Percentiles rank a stretch among this genome's conserved stretches.
These are phyloP conservation scores for Euura lappo DNA, from an alignment of 1,140 invertebrate species.

Conservation along the genomic window DNA sequence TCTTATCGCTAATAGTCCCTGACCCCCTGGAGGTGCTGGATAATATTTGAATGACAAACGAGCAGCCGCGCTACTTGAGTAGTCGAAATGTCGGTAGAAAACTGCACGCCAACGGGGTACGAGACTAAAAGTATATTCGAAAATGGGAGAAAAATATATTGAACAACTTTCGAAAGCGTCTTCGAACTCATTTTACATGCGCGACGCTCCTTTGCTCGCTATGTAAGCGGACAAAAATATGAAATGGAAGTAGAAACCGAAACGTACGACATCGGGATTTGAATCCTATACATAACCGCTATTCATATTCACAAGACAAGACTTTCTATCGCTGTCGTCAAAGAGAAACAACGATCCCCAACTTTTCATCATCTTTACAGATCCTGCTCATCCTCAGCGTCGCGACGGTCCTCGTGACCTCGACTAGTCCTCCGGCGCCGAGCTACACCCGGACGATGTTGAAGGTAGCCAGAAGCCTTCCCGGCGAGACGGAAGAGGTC, in stretches of 20 bases:
- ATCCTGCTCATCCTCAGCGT: conserved; percentile 25
- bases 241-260: too few species aligned
- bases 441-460: conserved; percentile 73
- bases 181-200: conserved; percentile 32
- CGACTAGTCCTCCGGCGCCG: conserved; percentile 49
- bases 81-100: conserved; percentile 10
- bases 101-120: conserved; percentile 17
- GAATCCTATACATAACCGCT: too few species aligned
- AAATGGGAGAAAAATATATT: too few species aligned
- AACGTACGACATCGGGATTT: too few species aligned
- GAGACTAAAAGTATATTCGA: background rate
- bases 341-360: too few species aligned
- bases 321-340: too few species aligned
- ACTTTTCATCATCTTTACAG: conserved; percentile 31
- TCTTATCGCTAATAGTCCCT: too few species aligned
- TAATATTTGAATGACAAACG: too few species aligned
- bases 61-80: background rate
- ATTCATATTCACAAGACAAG: too few species aligned
- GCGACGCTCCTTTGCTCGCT: background rate
- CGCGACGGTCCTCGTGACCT: conserved; percentile 19
- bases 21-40: too few species aligned
- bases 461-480: conserved; percentile 77
- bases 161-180: conserved; percentile 32
- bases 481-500: conserved; percentile 75
- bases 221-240: background rate